These are phyloP conservation scores for Murina feae DNA, from an alignment of 2,113 vertebrate species.

Conservation along the genomic window DNA sequence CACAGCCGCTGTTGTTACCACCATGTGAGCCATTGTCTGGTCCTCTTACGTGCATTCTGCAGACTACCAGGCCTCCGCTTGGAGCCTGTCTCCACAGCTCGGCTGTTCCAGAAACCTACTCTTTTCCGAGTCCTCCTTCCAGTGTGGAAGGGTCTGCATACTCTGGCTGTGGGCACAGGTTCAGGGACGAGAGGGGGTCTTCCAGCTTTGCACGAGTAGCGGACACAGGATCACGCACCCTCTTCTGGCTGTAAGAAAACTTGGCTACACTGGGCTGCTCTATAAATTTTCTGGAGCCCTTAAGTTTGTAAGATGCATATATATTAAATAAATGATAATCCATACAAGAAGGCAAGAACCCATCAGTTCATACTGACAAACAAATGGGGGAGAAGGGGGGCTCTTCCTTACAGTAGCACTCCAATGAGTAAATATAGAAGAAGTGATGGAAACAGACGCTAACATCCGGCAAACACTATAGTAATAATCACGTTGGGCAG, in stretches of 20 bases:
- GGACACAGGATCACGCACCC: not conserved
- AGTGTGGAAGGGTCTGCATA: not conserved
- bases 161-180: not conserved
- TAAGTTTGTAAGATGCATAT: not conserved
- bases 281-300: not conserved
- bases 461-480: not conserved
- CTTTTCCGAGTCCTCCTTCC: not conserved
- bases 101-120: not conserved
- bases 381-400: not conserved
- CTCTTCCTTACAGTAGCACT: not conserved
- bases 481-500: not conserved
- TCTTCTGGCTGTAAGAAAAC: not conserved
- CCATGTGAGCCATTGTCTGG: not conserved
- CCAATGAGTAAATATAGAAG: not conserved
- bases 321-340: not conserved
- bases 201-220: not conserved
- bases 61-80: not conserved
- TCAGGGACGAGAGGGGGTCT: not conserved
- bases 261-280: not conserved
- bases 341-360: not conserved
- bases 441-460: not conserved
- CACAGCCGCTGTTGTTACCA: not conserved
- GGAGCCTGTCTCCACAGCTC: not conserved
- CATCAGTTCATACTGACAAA: not conserved
- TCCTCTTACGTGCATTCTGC: not conserved